Percentiles rank a stretch among this genome's conserved stretches.
Evolutionary conservation across 2,797 vertebrate genomes (phyloP).

Genomic region (Gymnothorax javanicus): DNA sequence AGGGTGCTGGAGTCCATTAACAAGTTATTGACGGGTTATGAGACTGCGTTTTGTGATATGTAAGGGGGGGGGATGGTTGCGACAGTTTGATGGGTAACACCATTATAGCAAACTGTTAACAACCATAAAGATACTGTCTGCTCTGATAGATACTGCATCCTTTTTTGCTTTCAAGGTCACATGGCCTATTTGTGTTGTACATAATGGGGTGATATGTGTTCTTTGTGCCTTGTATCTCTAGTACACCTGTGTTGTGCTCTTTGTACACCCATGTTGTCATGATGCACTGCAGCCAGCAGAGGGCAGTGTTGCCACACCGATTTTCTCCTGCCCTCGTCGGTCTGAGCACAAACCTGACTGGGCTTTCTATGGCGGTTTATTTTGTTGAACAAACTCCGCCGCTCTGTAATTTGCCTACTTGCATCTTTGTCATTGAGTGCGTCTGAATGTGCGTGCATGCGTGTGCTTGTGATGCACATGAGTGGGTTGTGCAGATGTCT

Average conservation of each 20-base stretch:
- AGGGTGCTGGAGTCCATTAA: conserved; percentile 1
- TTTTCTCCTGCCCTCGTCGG: conserved; percentile 9
- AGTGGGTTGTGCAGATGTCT: not conserved
- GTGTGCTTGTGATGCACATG: not conserved
- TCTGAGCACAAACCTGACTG: not conserved
- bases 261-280: conserved; percentile 44
- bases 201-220: not conserved
- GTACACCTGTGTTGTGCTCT: not conserved
- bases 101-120: conserved; percentile 11
- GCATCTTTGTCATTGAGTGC: not conserved
- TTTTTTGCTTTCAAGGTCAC: not conserved
- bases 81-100: not conserved
- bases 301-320: conserved; percentile 67
- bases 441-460: not conserved
- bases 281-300: conserved; percentile 47
- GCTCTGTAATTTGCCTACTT: not conserved
- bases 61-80: not conserved
- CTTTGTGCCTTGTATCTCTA: not conserved
- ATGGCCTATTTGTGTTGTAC: not conserved
- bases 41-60: conserved; percentile 53
- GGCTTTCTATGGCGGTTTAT: conserved; percentile 9
- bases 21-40: conserved; percentile 47
- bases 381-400: not conserved
- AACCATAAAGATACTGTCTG: not conserved
- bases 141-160: not conserved